These are phyloP conservation scores for Ecdyonurus torrentis DNA, from an alignment of 2,888 invertebrate species.

Conservation along the genomic window DNA sequence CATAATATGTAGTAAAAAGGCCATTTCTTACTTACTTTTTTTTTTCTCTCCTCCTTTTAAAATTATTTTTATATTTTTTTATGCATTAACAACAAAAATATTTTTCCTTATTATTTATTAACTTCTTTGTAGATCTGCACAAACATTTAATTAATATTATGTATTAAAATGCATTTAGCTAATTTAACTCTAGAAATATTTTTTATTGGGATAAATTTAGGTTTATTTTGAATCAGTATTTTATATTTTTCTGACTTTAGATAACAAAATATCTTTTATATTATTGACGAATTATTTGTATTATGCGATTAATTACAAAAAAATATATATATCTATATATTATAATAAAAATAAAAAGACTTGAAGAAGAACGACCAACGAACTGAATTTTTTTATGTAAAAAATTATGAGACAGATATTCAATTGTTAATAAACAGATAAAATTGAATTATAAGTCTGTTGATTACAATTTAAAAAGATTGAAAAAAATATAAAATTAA, in stretches of 20 bases:
- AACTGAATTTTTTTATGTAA: neutral
- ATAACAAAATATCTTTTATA: neutral
- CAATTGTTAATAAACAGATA: neutral
- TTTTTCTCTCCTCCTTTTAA: too few species aligned
- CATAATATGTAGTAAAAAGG: too few species aligned
- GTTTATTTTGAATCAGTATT: constrained; percentile 4
- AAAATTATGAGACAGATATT: constrained; percentile 11
- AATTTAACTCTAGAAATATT: neutral
- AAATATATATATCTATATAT: too few species aligned
- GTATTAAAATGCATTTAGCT: neutral
- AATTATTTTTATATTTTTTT: too few species aligned
- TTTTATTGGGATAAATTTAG: neutral
- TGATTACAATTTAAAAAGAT: constrained; percentile 4
- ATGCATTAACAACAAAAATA: too few species aligned
- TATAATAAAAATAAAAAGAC: constrained; percentile 6
- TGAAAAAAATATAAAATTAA: neutral
- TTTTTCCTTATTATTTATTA: neutral
- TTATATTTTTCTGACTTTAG: neutral
- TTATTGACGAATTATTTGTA: neutral
- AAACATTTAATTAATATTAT: neutral
- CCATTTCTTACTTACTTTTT: too few species aligned
- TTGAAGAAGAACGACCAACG: constrained; percentile 1
- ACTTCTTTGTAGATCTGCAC: constrained; percentile 10
- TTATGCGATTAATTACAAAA: too few species aligned
- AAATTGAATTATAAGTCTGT: neutral